Base-by-base conservation (phyloP, 2,113 vertebrate genomes). In the Ceratotherium simum region DNA sequence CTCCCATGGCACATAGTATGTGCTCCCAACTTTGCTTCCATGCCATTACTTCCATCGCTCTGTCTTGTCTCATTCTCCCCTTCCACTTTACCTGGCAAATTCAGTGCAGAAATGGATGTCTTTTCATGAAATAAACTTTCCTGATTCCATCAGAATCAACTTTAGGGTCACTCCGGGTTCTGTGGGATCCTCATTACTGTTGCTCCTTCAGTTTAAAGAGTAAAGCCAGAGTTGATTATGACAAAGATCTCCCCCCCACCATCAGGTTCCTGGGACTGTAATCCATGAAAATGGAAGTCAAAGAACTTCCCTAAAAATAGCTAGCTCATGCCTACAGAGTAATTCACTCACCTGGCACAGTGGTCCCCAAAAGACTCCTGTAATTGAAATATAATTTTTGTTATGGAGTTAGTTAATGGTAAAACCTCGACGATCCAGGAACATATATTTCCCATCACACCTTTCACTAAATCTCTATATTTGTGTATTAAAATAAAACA, bases 401-500 rank as follows among this genome's bases (percentile, higher is more conserved):
- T 31, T 73, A 65, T 54, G 69, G 89, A 65, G 25, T 90, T 51
- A 67, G 36, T 58, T 73, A 54, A 4, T 33, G 25, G n/a, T 46
- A n/a, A 91, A 64, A 46, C 83, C 70, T 8, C 0, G 0, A 2
- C 25, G 48, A 69, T 58, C 9, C 69, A 93, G 60, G 64, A 84
- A 79, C 31, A 8, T 25, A 39, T 12, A 75, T 83, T 96, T 97
- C 65, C 92, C 60, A 36, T 93, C 90, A 56, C 82, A 65, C 82
- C 92, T 89, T 79, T 67, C 80, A n/a, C 89, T 69, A 67, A 81
- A 70, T 85, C 80, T 92, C 91, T 64, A 2, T 70, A 48, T 94
- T 91, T 89, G 67, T 86, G 27, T 65, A 75, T 96, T 79, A 89
- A 95, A 97, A 96, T 86, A 95, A 84, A 96, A 58, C 62, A 84